Evolutionary conservation across 30 jellyfish, hydroid and myxozoan species (phyloP), one percentile per base, ranked within the genome.

Genomic region (Phacellophora camtschatica): DNA sequence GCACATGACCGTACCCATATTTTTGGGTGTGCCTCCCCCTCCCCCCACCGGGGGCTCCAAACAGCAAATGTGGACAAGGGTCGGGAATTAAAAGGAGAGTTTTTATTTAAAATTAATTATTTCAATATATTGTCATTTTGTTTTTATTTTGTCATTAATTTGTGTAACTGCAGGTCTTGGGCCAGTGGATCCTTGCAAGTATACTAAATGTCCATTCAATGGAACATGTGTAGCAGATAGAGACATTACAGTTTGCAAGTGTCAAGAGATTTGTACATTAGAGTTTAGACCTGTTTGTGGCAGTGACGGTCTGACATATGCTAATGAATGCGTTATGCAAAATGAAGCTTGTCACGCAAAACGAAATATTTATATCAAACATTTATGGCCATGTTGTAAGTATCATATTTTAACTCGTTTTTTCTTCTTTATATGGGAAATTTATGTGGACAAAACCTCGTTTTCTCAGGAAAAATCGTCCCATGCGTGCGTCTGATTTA

Each of bases 361-460:
- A 43, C 25, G 41, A 54, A 42, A 7, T 0, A 30, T 85, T 18
- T 41, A 53, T 12, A 77, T 65, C 7, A 35, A 36, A 2, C 32
- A 85, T 54, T 24, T 35, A 1, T 90, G 96, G 34, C 39, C 34
- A 28, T 85, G 96, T 68, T 37, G 90, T 84, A 48, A 30, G 95
- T 71, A 0, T 25, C 66, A 1, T 10, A 8, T 12, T 28, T 7
- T 3, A 18, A 19, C 20, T 25, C 16, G 22, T 51, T 8, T 49
- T 28, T 70, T 22, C 19, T 7, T n/a, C n/a, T n/a, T n/a, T n/a
- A n/a, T n/a, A n/a, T n/a, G n/a, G n/a, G n/a, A n/a, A n/a, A n/a
- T n/a, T n/a, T n/a, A n/a, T n/a, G n/a, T n/a, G n/a, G n/a, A n/a
- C n/a, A n/a, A n/a, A n/a, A n/a, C n/a, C n/a, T n/a, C n/a, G n/a